Evolutionary conservation across 2,888 invertebrate genomes (phyloP).

Genomic region (Andrena haemorrhoa): DNA sequence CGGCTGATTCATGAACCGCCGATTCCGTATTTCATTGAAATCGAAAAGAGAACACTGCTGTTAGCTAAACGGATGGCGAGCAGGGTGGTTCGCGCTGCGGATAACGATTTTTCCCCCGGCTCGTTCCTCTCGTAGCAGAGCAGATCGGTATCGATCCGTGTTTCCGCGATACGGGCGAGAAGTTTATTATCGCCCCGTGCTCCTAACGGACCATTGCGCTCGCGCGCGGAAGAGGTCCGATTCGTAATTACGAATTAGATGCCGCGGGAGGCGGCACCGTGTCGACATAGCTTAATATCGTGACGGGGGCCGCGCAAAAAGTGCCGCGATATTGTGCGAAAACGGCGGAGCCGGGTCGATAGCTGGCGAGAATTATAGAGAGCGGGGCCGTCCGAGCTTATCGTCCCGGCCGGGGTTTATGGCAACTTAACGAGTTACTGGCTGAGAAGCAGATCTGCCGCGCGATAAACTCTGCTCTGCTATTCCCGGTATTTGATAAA

Average conservation of each 20-base stretch:
- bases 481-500: conserved; percentile 71
- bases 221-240: background rate
- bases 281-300: background rate
- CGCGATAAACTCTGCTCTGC: conserved; percentile 66
- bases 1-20: conserved; percentile 32
- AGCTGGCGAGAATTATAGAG: conserved; percentile 54
- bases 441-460: conserved; percentile 56
- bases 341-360: conserved; percentile 20
- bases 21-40: conserved; percentile 38
- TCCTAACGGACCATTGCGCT: conserved; percentile 36
- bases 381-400: conserved; percentile 54
- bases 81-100: background rate
- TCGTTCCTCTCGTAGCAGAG: background rate
- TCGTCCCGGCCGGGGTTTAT: conserved; percentile 58
- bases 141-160: conserved; percentile 24
- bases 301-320: conserved; percentile 1
- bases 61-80: conserved; percentile 32
- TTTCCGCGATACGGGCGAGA: conserved; percentile 30
- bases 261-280: background rate
- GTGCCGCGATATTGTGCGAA: conserved; percentile 22
- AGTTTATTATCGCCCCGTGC: conserved; percentile 28
- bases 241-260: background rate
- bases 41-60: conserved; percentile 15
- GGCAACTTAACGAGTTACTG: conserved; percentile 68
- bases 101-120: conserved; percentile 7